phyloP scores from a whole-genome alignment of 2,797 vertebrate species.

The Tragopan temminckii region DNA sequence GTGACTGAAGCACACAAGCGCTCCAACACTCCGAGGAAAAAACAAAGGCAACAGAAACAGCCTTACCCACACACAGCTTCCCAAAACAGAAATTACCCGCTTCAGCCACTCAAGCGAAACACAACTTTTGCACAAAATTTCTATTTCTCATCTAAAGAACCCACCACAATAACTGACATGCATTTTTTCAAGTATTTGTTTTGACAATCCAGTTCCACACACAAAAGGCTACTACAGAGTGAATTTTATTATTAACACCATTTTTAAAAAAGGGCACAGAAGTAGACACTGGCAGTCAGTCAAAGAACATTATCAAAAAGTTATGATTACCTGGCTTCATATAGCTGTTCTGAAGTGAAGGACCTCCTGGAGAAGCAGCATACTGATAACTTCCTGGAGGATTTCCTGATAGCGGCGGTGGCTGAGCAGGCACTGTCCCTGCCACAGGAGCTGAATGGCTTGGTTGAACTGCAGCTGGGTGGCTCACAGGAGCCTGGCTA shows the following conservation, averaged over 20 bases:
- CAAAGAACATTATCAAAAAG: not conserved
- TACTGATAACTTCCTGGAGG: constrained; percentile 80
- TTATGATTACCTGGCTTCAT: constrained; percentile 86
- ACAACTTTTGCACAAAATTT: not conserved
- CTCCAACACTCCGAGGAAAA: not conserved
- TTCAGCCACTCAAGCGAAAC: not conserved
- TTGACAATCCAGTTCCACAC: not conserved
- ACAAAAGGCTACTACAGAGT: not conserved
- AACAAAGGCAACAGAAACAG: not conserved
- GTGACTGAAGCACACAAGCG: not conserved
- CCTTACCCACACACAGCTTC: not conserved
- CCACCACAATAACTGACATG: not conserved
- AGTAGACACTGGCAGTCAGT: fast-evolving
- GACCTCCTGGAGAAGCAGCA: constrained; percentile 80
- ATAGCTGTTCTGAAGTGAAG: constrained; percentile 84
- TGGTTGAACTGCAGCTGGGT: constrained; percentile 67
- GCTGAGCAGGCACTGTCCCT: constrained; percentile 70
- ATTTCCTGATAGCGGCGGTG: constrained; percentile 66
- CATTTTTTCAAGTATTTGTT: not conserved
- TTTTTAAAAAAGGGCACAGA: fast-evolving
- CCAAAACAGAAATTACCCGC: not conserved
- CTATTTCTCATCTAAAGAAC: not conserved
- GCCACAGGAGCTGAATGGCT: constrained; percentile 81
- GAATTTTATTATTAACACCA: not conserved
- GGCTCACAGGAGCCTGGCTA: constrained; percentile 71